phyloP scores from a whole-genome alignment of 2,888 invertebrate species.

The Nasonovia ribisnigri region DNA sequence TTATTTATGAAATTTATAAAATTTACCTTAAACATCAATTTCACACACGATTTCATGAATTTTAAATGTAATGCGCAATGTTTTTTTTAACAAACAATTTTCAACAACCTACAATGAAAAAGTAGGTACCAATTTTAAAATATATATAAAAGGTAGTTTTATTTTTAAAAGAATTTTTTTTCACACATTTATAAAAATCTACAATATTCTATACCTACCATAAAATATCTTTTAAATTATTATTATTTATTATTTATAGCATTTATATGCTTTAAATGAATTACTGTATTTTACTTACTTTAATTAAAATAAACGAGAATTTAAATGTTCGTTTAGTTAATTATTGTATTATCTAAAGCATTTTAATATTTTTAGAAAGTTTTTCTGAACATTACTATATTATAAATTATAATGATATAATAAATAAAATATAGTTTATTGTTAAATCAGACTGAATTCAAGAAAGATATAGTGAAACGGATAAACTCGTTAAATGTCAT shows the following conservation, averaged over 20 bases:
- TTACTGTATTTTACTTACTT: not conserved
- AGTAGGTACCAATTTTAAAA: not conserved
- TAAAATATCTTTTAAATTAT: not conserved
- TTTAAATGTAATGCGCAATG: not conserved
- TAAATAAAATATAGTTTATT: not conserved
- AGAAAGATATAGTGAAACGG: not conserved
- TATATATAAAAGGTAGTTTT: not conserved
- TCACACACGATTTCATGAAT: not conserved
- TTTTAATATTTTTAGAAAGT: not conserved
- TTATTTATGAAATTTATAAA: not conserved
- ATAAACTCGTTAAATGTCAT: constrained; percentile 26
- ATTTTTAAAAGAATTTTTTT: not conserved
- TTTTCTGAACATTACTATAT: too few species aligned
- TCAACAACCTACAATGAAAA: not conserved
- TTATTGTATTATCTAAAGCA: not conserved
- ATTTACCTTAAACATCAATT: not conserved
- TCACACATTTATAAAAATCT: not conserved
- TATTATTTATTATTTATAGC: not conserved
- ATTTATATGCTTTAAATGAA: not conserved
- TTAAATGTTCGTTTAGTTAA: not conserved
- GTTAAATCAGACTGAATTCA: not conserved
- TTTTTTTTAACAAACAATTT: constrained; percentile 20
- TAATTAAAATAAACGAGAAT: not conserved
- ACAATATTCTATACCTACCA: not conserved
- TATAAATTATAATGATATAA: not conserved